These are phyloP conservation scores for Oncorhynchus gorbuscha DNA, from an alignment of 2,113 vertebrate genomes.

Conservation along the genomic window DNA sequence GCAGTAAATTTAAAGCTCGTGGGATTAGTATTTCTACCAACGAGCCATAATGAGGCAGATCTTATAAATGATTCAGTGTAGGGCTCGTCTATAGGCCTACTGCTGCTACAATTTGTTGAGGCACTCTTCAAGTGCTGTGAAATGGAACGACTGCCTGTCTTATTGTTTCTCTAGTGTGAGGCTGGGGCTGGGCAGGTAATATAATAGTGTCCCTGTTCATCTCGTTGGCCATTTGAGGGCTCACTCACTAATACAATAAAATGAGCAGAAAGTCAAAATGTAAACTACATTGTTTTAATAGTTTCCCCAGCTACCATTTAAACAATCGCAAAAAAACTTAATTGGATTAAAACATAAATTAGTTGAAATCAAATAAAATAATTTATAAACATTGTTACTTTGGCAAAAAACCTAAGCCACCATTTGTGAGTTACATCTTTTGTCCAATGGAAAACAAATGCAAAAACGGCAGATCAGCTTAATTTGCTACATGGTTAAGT, in stretches of 20 bases:
- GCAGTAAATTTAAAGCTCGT: too few species aligned
- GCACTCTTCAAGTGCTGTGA: not conserved
- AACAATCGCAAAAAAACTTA: conserved; percentile 11
- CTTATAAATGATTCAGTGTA: too few species aligned
- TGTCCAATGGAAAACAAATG: too few species aligned
- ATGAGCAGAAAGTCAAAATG: not conserved
- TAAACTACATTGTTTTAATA: conserved; percentile 24
- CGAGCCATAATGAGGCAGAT: too few species aligned
- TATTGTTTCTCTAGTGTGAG: too few species aligned
- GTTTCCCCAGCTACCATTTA: not conserved
- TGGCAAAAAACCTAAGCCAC: too few species aligned
- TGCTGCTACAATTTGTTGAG: not conserved
- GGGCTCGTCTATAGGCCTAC: not conserved
- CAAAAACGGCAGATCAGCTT: too few species aligned
- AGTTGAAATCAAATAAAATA: conserved; percentile 63
- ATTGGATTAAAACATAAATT: conserved; percentile 55
- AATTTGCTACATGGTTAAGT: too few species aligned
- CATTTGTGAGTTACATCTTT: too few species aligned
- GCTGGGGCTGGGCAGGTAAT: not conserved
- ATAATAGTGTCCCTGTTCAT: not conserved
- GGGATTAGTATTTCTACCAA: too few species aligned
- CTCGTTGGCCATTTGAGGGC: not conserved
- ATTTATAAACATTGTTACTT: not conserved
- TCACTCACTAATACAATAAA: not conserved
- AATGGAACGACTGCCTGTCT: not conserved